These are phyloP conservation scores for Chloromyia formosa DNA, from an alignment of 2,888 invertebrate genomes.

Conservation along the genomic window DNA sequence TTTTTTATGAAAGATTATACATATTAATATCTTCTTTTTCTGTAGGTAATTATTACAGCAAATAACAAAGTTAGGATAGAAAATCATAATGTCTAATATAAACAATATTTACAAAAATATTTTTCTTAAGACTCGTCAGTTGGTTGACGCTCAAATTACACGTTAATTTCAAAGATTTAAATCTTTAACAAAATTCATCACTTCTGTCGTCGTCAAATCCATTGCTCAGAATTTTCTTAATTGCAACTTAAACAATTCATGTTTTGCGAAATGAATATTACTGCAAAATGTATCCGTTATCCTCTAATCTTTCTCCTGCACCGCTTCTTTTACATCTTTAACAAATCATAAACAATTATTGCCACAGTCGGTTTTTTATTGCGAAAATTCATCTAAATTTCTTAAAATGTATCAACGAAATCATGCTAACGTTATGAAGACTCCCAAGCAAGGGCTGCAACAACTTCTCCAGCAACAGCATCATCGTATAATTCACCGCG, in stretches of 20 bases:
- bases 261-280: conserved; percentile 22
- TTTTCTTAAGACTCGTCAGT: neutral
- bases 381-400: neutral
- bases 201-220: neutral
- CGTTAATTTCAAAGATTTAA: neutral
- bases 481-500: neutral
- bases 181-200: neutral
- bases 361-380: neutral
- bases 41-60: neutral
- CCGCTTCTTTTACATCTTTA: neutral
- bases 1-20: neutral
- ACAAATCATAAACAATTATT: neutral
- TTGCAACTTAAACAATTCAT: conserved; percentile 8
- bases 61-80: conserved; percentile 18
- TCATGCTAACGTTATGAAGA: neutral
- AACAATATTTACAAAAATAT: conserved; percentile 28
- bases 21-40: neutral
- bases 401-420: neutral
- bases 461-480: neutral
- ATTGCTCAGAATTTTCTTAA: conserved; percentile 8
- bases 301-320: too few relatives aligned
- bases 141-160: neutral
- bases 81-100: conserved; percentile 32
- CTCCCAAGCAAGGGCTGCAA: conserved; percentile 24
- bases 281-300: conserved; percentile 18